These are phyloP conservation scores for Venustaconcha ellipsiformis DNA, from an alignment of 1,140 invertebrate genomes.

Conservation along the genomic window DNA sequence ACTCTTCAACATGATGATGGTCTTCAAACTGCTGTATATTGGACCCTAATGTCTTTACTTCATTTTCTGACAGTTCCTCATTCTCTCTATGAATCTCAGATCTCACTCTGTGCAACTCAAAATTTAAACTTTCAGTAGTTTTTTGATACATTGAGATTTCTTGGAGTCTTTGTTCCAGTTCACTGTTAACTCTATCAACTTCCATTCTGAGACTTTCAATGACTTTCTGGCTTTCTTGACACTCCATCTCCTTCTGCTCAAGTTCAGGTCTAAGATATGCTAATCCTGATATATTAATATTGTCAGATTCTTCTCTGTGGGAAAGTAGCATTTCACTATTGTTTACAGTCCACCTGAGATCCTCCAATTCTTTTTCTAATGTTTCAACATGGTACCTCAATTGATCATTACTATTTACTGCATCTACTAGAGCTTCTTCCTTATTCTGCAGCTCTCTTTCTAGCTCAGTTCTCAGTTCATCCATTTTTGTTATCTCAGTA, in stretches of 20 bases:
- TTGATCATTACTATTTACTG: constrained; percentile 3
- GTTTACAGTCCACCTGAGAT: not conserved
- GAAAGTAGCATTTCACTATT: no score
- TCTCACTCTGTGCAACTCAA: constrained; percentile 4
- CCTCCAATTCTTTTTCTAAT: constrained; percentile 9
- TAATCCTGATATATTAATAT: no score
- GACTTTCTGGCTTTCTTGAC: not conserved
- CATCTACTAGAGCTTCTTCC: not conserved
- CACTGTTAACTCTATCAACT: not conserved
- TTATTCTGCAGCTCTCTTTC: not conserved
- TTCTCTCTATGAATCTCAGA: not conserved
- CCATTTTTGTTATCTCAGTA: constrained; percentile 35
- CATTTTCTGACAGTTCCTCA: not conserved
- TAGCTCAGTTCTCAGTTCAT: constrained; percentile 21
- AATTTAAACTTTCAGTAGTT: not conserved
- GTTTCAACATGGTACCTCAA: not conserved
- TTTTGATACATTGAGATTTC: no score
- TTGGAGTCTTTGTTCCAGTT: not conserved
- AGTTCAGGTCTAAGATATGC: no score
- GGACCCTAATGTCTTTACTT: not conserved
- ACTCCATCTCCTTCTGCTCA: not conserved
- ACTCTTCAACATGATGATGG: no score
- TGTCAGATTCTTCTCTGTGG: no score
- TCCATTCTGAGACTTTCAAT: not conserved
- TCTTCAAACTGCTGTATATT: constrained; percentile 5